Conservation (phyloP, 2,888 invertebrate species). For the Coecobrya sp. region DNA sequence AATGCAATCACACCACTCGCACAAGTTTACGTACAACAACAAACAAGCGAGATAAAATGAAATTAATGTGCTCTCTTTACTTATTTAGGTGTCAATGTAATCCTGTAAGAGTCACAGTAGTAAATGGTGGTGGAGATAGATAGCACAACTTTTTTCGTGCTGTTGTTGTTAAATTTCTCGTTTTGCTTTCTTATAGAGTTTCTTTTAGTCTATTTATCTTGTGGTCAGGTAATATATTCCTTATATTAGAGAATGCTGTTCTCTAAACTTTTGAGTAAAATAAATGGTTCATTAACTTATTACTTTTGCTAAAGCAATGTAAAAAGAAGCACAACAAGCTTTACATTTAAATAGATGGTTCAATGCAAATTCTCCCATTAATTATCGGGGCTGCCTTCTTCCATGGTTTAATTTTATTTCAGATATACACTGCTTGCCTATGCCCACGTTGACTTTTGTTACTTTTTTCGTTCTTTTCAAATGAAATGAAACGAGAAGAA, state of each 20-base stretch:
- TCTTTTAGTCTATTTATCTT: constrained; percentile 41
- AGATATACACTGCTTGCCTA: background rate
- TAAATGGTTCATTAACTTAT: constrained; percentile 81
- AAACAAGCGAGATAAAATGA: constrained; percentile 49
- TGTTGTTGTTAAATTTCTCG: constrained; percentile 21
- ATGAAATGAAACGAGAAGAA: constrained; percentile 64
- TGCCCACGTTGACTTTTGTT: constrained; percentile 14
- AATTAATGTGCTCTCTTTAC: constrained; percentile 59
- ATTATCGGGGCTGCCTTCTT: constrained; percentile 74
- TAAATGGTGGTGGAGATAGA: constrained; percentile 63
- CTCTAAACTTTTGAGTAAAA: constrained; percentile 9
- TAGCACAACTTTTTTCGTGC: constrained; percentile 69
- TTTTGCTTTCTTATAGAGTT: constrained; percentile 31
- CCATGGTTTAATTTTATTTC: constrained; percentile 53
- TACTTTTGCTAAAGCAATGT: constrained; percentile 22
- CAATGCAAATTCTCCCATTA: constrained; percentile 82
- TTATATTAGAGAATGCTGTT: background rate
- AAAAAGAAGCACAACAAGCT: constrained; percentile 68
- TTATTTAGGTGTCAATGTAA: constrained; percentile 75
- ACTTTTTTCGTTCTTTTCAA: constrained; percentile 4
- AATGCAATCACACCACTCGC: constrained; percentile 64
- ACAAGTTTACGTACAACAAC: constrained; percentile 18
- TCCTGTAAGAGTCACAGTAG: constrained; percentile 43
- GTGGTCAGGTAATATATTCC: background rate
- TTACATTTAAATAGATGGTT: constrained; percentile 81